Base-by-base conservation (phyloP, 2,888 invertebrate species). In the Anticlea derivata region DNA sequence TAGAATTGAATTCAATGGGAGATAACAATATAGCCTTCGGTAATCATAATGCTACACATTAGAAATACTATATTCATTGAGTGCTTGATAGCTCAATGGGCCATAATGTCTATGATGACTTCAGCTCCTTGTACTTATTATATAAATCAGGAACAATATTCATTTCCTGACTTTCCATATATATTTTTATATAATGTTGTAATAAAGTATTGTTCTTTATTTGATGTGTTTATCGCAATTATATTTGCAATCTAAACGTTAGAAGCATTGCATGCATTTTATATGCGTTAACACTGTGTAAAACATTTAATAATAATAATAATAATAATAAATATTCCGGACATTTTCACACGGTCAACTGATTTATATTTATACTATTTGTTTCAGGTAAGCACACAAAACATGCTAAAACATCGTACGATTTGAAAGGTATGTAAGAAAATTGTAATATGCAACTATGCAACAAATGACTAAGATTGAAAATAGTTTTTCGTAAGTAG, bases 351-450 rank as follows among this genome's bases (percentile, higher is more conserved):
- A n/a, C n/a, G n/a, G n/a, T n/a, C n/a, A n/a, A n/a, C n/a, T n/a
- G n/a, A n/a, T n/a, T n/a, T n/a, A 17, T 4, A 17, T 17, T 17
- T 17, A 3, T 17, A 4, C 4, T 3, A 3, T 33, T 66, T 71
- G 68, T 74, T 73, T 30, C 74, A 75, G 73, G 75, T 75, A 75
- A 73, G 67, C 54, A 41, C 22, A 20, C 4, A 17, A 24, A 1
- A 38, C 26, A 31, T 13, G 6, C 17, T 22, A 11, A 13, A 22
- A 7, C 20, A 20, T 33, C n/a, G 20, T 8, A 8, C 20, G 4
- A 17, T 8, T 13, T 2, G 12, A 26, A 26, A 11, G 35, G 40
- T 30, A 22, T 22, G 29, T 8, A n/a, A n/a, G 26, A 7, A 26
- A 26, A 26, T 26, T n/a, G n/a, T n/a, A n/a, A n/a, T n/a, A n/a